Percentiles rank a stretch among this genome's conserved stretches.
These are phyloP conservation scores for Callosobruchus maculatus DNA, from an alignment of 2,888 invertebrate species.

Conservation along the genomic window DNA sequence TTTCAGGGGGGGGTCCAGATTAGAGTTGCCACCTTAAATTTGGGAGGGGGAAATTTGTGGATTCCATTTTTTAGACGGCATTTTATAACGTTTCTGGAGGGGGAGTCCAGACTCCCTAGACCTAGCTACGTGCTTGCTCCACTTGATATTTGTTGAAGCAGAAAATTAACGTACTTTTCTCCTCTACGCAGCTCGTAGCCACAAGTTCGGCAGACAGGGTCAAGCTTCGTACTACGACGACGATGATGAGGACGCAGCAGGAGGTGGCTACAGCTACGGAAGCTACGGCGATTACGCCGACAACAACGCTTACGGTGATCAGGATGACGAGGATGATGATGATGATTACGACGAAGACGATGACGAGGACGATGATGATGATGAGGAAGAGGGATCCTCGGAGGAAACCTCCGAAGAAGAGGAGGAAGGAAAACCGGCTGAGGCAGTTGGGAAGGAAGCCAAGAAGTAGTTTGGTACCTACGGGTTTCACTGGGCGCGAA, in stretches of 20 bases:
- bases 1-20: too few species aligned
- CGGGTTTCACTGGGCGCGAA: background rate
- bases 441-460: background rate
- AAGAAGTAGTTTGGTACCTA: background rate
- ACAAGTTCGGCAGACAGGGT: conserved; percentile 86
- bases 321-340: conserved; percentile 50
- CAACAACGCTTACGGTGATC: conserved; percentile 28
- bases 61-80: too few species aligned
- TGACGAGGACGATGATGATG: conserved; percentile 9
- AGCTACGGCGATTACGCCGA: conserved; percentile 52
- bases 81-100: too few species aligned
- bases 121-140: too few species aligned
- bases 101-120: too few species aligned
- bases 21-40: too few species aligned
- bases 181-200: conserved; percentile 64
- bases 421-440: background rate
- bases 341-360: conserved; percentile 41
- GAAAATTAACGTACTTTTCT: too few species aligned
- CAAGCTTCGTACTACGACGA: conserved; percentile 60
- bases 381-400: background rate
- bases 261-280: conserved; percentile 47
- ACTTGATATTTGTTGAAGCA: too few species aligned
- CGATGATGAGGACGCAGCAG: conserved; percentile 47
- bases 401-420: background rate
- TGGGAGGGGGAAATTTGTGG: too few species aligned